Evolutionary conservation across 2,113 vertebrate species (phyloP), one percentile per base, ranked within the genome.

Genomic region (Zosterops lateralis): DNA sequence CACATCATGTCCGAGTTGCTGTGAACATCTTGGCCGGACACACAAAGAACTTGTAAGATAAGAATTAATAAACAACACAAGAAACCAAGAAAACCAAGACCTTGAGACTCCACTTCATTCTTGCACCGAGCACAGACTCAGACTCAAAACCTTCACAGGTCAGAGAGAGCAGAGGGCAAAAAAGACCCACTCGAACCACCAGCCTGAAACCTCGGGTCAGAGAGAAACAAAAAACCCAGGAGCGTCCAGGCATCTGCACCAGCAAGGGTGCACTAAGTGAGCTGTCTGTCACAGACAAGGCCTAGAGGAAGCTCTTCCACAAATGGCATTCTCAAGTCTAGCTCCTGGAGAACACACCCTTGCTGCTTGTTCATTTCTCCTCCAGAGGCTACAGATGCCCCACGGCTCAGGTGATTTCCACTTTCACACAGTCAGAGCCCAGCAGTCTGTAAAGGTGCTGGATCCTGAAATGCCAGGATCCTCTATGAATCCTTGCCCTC

Each of bases 311-410:
- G 60, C 36, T 95, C 31, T 38, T n/a, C 48, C 40, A 51, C 34
- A 20, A 60, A 56, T 0, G 0, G 20, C 24, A 36, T 26, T 66
- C 61, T 70, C 20, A 31, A 25, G 17, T 24, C 1, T 0, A 36
- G 19, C 13, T 87, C 42, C 24, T 24, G 2, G 2, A 86, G 32
- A 91, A 68, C 7, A 24, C 0, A 0, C 28, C 29, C 68, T 51
- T 51, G 36, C 10, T 31, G 18, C 78, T 32, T 3, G 2, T 14
- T 53, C 18, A 34, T 11, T 36, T 48, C 20, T 32, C 32, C 32
- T 62, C 1, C 60, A 84, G 60, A 61, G 45, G 21, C 40, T 31
- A 57, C 2, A 56, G 60, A 57, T 31, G 20, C 22, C 66, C 28
- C 54, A 5, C 1, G 14, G 61, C 53, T 64, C 62, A 17, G 26